Percentiles rank a stretch among this genome's conserved stretches.
Evolutionary conservation across 2,888 invertebrate species (phyloP).

Genomic region (Yponomeuta cagnagella): DNA sequence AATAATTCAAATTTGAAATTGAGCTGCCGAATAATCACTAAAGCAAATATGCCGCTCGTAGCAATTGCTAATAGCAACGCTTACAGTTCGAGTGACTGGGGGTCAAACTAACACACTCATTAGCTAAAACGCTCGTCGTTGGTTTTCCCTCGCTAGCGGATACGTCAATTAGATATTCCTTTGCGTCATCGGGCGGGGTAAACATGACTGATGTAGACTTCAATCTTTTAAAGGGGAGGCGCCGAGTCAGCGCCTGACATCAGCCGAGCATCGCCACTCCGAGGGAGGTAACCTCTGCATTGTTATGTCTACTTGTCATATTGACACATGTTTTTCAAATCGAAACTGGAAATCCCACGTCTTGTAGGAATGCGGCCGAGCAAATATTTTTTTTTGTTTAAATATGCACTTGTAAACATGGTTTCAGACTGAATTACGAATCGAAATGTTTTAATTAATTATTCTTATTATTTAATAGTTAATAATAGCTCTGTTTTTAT

Average conservation of each 20-base stretch:
- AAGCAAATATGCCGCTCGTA: too few relatives aligned
- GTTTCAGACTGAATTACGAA: background rate
- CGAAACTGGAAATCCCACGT: background rate
- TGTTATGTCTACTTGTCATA: background rate
- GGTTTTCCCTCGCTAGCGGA: background rate
- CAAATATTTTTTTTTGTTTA: background rate
- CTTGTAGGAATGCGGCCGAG: background rate
- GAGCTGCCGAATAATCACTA: too few relatives aligned
- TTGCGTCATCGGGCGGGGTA: background rate
- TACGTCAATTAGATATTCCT: background rate
- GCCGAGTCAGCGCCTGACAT: background rate
- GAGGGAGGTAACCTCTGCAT: background rate
- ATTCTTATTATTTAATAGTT: too few relatives aligned
- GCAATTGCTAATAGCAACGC: too few relatives aligned
- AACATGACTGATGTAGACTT: background rate
- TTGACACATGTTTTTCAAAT: background rate
- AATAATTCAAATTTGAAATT: too few relatives aligned
- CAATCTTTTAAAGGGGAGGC: background rate
- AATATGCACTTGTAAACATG: background rate
- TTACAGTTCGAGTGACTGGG: too few relatives aligned
- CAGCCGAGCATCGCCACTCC: background rate
- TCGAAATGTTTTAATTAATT: background rate
- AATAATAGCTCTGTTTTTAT: too few relatives aligned
- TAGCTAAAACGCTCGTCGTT: too few relatives aligned
- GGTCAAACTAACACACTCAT: too few relatives aligned